These are phyloP conservation scores for Leptopilina clavipes DNA, from an alignment of 1,140 invertebrate genomes.

Conservation along the genomic window DNA sequence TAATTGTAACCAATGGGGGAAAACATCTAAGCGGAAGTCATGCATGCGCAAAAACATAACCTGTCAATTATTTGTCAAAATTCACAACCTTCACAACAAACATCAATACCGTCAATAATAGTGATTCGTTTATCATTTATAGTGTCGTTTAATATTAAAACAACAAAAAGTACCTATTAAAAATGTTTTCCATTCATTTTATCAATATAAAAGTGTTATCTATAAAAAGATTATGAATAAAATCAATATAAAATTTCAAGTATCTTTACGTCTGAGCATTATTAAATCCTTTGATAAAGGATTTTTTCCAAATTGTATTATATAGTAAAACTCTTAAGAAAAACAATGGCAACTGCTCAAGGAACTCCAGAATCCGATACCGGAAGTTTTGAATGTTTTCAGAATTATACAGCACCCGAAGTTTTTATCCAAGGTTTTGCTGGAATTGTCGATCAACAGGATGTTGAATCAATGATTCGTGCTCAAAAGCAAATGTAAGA, in stretches of 20 bases:
- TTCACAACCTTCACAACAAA: not conserved
- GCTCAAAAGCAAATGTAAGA: slow-evolving; percentile 94
- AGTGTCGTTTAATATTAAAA: not conserved
- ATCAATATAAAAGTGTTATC: not conserved
- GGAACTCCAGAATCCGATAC: slow-evolving; percentile 80
- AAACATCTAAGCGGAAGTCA: no score
- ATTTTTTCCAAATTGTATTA: not conserved
- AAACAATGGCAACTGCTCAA: slow-evolving; percentile 66
- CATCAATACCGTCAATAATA: not conserved
- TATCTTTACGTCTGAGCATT: no score
- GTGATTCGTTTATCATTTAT: not conserved
- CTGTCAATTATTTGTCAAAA: not conserved
- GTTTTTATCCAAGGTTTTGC: slow-evolving; percentile 93
- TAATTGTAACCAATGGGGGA: not conserved
- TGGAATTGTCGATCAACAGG: slow-evolving; percentile 92
- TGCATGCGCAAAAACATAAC: not conserved
- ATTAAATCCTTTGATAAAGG: no score
- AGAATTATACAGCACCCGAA: slow-evolving; percentile 92
- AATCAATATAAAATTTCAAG: no score
- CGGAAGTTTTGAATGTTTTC: slow-evolving; percentile 87
- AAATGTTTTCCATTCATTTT: not conserved
- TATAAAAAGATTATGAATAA: no score
- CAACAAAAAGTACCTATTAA: no score
- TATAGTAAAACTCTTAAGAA: not conserved
- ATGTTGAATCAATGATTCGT: slow-evolving; percentile 91